Evolutionary conservation across 2,797 vertebrate species (phyloP), one percentile per base, ranked within the genome.

Genomic region (Sebastes nivosus): DNA sequence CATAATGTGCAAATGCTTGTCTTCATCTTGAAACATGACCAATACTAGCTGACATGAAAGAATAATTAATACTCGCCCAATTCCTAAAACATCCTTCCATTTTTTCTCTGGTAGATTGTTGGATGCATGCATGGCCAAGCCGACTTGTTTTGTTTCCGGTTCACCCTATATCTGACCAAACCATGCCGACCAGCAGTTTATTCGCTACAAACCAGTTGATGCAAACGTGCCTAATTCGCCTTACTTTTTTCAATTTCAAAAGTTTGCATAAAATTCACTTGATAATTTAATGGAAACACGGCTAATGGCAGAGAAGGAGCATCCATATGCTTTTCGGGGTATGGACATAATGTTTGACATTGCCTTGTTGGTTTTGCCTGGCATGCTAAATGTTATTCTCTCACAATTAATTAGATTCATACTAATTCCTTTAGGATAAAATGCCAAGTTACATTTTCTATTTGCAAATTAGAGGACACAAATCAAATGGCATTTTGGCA

Each of bases 401-500:
- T 85, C 24, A 58, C 42, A 69, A 32, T 72, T 42, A 52, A 82
- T 52, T 79, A 16, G 58, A 77, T 68, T 64, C 52, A 2, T 68
- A 59, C 52, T 63, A 20, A 72, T 80, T 88, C 42, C 58, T 72
- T 79, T 66, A 32, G 34, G 36, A 55, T 72, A 72, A 83, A 80
- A 84, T 75, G 34, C 54, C 46, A 85, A 57, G 25, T 77, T 66
- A 36, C n/a, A 77, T 84, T 75, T 55, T 79, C 13, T 68, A 25
- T 81, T 79, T 57, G 16, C 25, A 80, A 81, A 73, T 71, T 52
- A 75, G 42, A 79, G 58, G 79, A 59, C 59, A 80, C 34, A 82
- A 83, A 79, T 77, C 64, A 81, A 79, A 81, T 78, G 65, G 42
- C 25, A 72, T 66, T 83, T 87, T 84, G 80, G 76, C 68, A 79